A percentile compares a stretch with the other conserved stretches of the same genome.
phyloP scores from a whole-genome alignment of 2,888 invertebrate genomes.

The Drosophila meridionalis region DNA sequence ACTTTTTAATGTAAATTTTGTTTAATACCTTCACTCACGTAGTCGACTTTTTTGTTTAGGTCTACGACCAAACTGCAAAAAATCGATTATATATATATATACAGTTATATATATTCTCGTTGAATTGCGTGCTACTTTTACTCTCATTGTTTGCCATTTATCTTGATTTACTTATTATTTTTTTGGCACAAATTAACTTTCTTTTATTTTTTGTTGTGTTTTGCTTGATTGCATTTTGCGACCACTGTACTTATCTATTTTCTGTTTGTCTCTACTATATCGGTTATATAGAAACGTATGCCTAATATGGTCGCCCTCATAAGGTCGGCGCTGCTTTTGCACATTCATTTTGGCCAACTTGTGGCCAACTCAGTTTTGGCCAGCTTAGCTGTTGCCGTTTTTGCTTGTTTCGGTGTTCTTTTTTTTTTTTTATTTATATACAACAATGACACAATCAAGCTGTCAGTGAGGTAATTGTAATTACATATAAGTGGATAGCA shows the following conservation, averaged over 20 bases:
- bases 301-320: conserved; percentile 38
- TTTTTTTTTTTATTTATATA: conserved; percentile 31
- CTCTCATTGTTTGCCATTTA: conserved; percentile 50
- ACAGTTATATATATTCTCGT: conserved; percentile 19
- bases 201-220: conserved; percentile 29
- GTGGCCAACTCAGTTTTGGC: conserved; percentile 58
- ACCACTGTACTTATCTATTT: conserved; percentile 2
- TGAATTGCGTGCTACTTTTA: conserved; percentile 64
- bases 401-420: conserved; percentile 19
- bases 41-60: conserved; percentile 21
- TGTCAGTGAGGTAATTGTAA: conserved; percentile 61
- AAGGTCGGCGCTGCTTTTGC: conserved; percentile 53
- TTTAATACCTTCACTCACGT: conserved; percentile 71
- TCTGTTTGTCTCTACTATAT: conserved; percentile 8
- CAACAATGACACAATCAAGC: conserved; percentile 57
- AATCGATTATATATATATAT: conserved; percentile 49
- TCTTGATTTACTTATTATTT: conserved; percentile 16
- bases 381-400: conserved; percentile 37
- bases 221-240: conserved; percentile 14
- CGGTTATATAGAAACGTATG: not conserved
- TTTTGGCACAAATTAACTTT: conserved; percentile 44
- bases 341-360: conserved; percentile 51
- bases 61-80: conserved; percentile 31
- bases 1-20: conserved; percentile 56
- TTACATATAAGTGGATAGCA: conserved; percentile 50